Evolutionary conservation across 2,888 invertebrate species (phyloP), one percentile per base, ranked within the genome.

Genomic region (Aphodius sticticus): DNA sequence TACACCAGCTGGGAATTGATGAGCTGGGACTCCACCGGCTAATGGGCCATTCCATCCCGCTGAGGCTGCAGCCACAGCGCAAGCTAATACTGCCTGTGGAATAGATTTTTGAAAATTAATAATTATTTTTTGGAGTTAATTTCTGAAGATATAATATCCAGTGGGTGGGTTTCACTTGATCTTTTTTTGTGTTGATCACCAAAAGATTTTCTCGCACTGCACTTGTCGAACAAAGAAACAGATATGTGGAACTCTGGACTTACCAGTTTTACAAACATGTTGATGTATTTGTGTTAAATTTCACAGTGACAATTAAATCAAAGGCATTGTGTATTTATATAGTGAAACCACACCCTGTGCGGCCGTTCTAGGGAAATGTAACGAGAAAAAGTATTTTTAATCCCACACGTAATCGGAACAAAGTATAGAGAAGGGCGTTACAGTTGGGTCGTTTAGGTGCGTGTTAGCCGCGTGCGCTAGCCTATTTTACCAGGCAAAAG

Each of bases 201-300:
- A 53, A 53, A 53, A 53, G 7, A 53, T 9, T 53, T 53, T 12
- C 53, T 70, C 7, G 16, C 16, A 70, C 15, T 16, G 70, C 70
- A 70, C 70, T 70, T 6, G 14, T 70, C 35, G 74, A 74, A 74
- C 35, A 74, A 71, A 71, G 71, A 26, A 26, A 26, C 26, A 26
- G 71, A 35, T 71, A 16, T 15, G 74, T 35, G 53, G 26, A 26
- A 74, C 75, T 75, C 77, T 76, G 78, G 77, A 87, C 88, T 88
- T 87, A 88, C 88, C 88, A 88, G 88, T 87, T 88, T 88, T 87
- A 88, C 88, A 84, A 88, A 88, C 88, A 88, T 88, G 88, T 88
- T 87, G 88, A 84, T 84, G 84, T 83, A 85, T 83, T 84, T 84
- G 82, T 84, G 86, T 85, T 86, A 85, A 85, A 86, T 83, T 86